These are phyloP conservation scores for Cercocebus atys DNA, from an alignment of 2,113 vertebrate species.

Conservation along the genomic window DNA sequence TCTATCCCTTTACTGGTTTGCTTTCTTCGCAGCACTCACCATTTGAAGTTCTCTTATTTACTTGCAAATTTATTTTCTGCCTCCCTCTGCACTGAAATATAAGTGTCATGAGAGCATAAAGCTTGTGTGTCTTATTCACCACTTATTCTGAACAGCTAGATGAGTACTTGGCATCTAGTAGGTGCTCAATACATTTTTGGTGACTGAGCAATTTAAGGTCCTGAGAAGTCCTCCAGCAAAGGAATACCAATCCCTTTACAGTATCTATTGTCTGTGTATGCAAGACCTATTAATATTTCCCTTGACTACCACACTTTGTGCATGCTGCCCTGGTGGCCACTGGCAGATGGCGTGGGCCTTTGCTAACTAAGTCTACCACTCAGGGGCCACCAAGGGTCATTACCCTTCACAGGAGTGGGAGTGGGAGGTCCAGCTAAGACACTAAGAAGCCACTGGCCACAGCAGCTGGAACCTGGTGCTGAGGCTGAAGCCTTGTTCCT, in stretches of 20 bases:
- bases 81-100: background rate
- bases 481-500: background rate
- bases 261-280: background rate
- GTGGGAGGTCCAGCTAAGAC: background rate
- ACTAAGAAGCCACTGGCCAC: background rate
- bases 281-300: background rate
- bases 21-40: background rate
- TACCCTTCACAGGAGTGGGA: background rate
- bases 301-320: background rate
- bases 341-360: background rate
- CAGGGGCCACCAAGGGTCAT: background rate
- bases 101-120: background rate
- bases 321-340: background rate
- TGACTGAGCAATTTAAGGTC: background rate
- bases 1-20: background rate
- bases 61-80: background rate
- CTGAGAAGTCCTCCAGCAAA: conserved; percentile 17
- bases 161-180: background rate
- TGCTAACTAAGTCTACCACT: background rate
- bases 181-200: background rate
- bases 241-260: background rate
- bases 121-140: background rate
- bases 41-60: background rate
- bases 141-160: background rate
- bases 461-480: background rate